These are phyloP conservation scores for Scaptomyza parva DNA, from an alignment of 2,888 invertebrate genomes.

Conservation along the genomic window DNA sequence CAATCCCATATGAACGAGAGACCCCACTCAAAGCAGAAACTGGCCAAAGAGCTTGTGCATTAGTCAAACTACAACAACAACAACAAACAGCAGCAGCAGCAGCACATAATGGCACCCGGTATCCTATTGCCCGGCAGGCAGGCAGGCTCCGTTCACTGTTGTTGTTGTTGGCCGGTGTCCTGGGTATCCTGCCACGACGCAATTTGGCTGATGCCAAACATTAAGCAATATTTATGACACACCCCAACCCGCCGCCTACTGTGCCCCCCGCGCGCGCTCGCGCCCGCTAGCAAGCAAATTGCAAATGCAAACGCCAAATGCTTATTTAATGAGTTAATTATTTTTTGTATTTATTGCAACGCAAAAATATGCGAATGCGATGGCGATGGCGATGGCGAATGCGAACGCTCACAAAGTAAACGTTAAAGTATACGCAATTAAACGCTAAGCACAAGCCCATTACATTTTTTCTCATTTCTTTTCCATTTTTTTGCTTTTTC, in stretches of 20 bases:
- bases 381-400: no score
- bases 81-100: constrained; percentile 20
- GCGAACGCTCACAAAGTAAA: constrained; percentile 53
- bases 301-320: constrained; percentile 75
- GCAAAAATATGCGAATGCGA: constrained; percentile 63
- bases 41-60: constrained; percentile 41
- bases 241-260: not conserved
- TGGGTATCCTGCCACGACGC: constrained; percentile 48
- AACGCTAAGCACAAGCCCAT: constrained; percentile 60
- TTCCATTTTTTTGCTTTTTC: not conserved
- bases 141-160: not conserved
- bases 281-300: constrained; percentile 64
- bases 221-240: constrained; percentile 77
- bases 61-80: constrained; percentile 49
- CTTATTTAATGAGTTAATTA: constrained; percentile 81
- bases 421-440: constrained; percentile 75
- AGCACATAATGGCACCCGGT: constrained; percentile 32
- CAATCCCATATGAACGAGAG: not conserved
- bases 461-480: constrained; percentile 37
- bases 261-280: no score
- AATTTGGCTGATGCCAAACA: constrained; percentile 68
- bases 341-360: constrained; percentile 78
- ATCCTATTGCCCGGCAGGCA: constrained; percentile 2
- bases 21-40: constrained; percentile 31
- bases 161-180: constrained; percentile 15